These are phyloP conservation scores for Leptodactylus fuscus DNA, from an alignment of 2,113 vertebrate species.

Conservation along the genomic window DNA sequence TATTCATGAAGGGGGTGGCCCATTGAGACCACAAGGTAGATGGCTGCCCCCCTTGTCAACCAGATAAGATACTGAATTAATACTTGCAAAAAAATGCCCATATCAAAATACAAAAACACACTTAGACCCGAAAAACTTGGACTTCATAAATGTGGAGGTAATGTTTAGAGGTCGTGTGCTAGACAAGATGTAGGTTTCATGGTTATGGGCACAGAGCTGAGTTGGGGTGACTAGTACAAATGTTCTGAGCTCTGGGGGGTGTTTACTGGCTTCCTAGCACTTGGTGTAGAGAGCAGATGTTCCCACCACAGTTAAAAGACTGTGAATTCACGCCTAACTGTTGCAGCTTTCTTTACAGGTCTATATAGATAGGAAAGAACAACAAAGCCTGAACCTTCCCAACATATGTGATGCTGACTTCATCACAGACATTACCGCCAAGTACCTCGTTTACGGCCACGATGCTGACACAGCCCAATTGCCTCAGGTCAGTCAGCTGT, in stretches of 20 bases:
- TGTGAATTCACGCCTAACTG: conserved; percentile 62
- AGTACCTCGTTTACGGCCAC: conserved; percentile 68
- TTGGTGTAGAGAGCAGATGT: conserved; percentile 40
- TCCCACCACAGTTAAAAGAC: conserved; percentile 26
- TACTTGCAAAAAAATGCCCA: too few relatives aligned
- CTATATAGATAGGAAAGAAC: conserved; percentile 72
- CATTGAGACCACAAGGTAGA: too few relatives aligned
- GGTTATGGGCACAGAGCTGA: not conserved
- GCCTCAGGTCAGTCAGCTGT: conserved; percentile 71
- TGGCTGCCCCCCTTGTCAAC: too few relatives aligned
- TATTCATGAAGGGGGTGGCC: not conserved
- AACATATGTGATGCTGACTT: conserved; percentile 70
- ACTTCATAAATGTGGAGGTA: not conserved
- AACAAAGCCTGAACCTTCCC: conserved; percentile 66
- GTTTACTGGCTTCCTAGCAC: conserved; percentile 26
- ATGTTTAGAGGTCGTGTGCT: not conserved
- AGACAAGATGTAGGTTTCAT: not conserved
- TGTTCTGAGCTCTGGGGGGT: not conserved
- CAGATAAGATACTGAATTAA: too few relatives aligned
- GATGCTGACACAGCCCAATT: conserved; percentile 64
- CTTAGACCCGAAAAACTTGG: not conserved
- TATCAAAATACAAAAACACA: too few relatives aligned
- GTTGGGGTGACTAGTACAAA: not conserved
- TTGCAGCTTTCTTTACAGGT: conserved; percentile 71
- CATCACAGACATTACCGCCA: conserved; percentile 69